phyloP scores from a whole-genome alignment of 2,113 vertebrate genomes.

The Condylura cristata region DNA sequence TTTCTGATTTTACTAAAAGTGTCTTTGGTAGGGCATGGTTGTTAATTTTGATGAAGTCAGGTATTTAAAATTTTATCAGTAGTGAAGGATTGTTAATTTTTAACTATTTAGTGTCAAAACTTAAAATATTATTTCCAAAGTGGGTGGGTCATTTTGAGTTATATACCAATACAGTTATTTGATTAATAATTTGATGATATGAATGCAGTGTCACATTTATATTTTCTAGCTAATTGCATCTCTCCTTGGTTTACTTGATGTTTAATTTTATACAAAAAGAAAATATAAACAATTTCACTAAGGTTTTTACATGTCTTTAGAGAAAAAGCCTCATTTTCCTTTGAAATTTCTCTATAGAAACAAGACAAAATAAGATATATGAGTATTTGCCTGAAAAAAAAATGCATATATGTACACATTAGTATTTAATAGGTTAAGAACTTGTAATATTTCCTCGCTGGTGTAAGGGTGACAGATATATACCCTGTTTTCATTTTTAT shows the following conservation, averaged over 20 bases:
- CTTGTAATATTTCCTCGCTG: background rate
- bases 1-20: background rate
- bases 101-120: constrained; percentile 6
- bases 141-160: background rate
- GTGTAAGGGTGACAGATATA: background rate
- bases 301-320: background rate
- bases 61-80: background rate
- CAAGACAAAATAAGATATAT: background rate
- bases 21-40: background rate
- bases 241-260: background rate
- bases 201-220: background rate
- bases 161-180: background rate
- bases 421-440: background rate
- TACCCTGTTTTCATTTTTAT: background rate
- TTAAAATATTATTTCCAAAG: background rate
- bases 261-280: background rate
- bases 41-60: background rate
- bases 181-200: background rate
- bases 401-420: background rate
- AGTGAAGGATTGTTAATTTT: background rate
- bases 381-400: background rate
- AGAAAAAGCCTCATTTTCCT: background rate
- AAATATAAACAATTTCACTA: background rate
- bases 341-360: background rate
- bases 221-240: background rate